Evolutionary conservation across 2,888 invertebrate genomes (phyloP), one percentile per base, ranked within the genome.

Genomic region (Rugalucina vietnamica): DNA sequence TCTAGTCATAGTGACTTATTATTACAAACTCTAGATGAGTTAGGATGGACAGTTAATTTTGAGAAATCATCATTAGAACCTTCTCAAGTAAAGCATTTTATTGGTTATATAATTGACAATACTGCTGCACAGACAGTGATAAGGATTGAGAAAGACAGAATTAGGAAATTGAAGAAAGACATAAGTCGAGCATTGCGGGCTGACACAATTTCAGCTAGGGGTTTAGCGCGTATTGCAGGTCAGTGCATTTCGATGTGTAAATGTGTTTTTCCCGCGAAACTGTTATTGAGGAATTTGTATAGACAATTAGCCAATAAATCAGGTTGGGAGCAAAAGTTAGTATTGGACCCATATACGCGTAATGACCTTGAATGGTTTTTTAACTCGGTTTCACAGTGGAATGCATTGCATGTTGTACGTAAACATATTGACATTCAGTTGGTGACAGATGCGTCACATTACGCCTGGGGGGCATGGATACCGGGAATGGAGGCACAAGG

Each of bases 231-330:
- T n/a, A 34, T 70, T 21, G 70, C 70, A 39, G 70, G 70, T 1
- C 70, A 70, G 32, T 70, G 70, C 36, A 39, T 70, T n/a, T 70
- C 70, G 4, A 70, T 34, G 70, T 70, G 37, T n/a, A 70, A 70
- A 36, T 70, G 70, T 36, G 36, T 70, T 2, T 70, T 70, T 21
- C 70, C 70, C 4, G 70, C 70, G 36, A 70, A 70, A 36, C 21
- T 70, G 27, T 70, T 70, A 36, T 24, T 70, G 4, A 36, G 70
- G 36, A 70, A 70, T 29, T n/a, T 39, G 36, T 34, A 70, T 36
- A 36, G 70, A 21, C 36, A 37, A 29, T 24, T 69, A 32, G 8
- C 70, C 8, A 32, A 36, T 14, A 49, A 70, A 32, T 5, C 2
- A 8, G 10, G 39, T 4, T 70, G 70, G 70, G 36, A 36, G 8